phyloP scores from a whole-genome alignment of 2,113 vertebrate species.

The Gallinago paraguaiae region DNA sequence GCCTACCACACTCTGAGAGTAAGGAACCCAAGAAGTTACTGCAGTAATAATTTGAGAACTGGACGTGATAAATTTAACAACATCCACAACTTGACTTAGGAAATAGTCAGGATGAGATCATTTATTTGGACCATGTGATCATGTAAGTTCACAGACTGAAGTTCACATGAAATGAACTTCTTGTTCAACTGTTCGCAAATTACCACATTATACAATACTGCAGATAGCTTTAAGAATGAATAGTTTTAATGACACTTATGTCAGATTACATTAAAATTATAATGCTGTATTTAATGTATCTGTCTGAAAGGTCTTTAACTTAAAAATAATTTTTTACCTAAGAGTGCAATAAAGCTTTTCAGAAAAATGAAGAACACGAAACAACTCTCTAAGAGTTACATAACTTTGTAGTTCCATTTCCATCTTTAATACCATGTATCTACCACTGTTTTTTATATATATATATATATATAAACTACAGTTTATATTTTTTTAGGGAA shows the following conservation, averaged over 20 bases:
- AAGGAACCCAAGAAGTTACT: background rate
- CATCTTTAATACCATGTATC: background rate
- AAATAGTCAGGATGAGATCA: background rate
- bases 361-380: background rate
- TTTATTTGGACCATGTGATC: background rate
- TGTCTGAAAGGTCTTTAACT: background rate
- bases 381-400: background rate
- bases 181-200: background rate
- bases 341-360: background rate
- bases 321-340: background rate
- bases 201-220: background rate
- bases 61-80: background rate
- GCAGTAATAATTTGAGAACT: background rate
- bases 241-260: background rate
- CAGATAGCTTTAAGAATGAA: background rate
- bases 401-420: background rate
- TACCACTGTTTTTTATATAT: background rate
- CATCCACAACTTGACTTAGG: background rate
- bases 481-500: background rate
- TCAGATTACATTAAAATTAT: background rate
- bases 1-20: background rate
- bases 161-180: background rate
- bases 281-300: background rate
- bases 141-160: background rate
- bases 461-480: background rate